phyloP scores from a whole-genome alignment of 2,888 invertebrate species.

The Cynaeus angustus region DNA sequence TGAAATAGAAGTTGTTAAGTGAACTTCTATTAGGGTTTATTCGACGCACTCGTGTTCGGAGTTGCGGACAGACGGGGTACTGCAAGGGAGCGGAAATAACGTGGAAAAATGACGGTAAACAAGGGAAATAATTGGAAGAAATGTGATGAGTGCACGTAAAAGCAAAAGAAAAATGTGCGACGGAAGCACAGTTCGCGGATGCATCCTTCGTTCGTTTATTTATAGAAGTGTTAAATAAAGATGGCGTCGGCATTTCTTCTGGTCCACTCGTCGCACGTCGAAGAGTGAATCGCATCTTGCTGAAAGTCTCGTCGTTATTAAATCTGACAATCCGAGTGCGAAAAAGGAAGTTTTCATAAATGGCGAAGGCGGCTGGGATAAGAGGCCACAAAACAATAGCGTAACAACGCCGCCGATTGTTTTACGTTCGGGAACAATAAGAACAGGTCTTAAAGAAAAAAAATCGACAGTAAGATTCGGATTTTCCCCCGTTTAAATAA shows the following conservation, averaged over 20 bases:
- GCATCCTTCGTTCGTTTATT: not conserved
- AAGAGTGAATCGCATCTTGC: not conserved
- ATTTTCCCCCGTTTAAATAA: constrained; percentile 25
- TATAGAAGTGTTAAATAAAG: constrained; percentile 1
- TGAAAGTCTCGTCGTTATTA: constrained; percentile 22
- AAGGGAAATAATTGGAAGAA: constrained; percentile 14
- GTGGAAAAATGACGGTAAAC: constrained; percentile 21
- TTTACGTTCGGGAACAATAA: not conserved
- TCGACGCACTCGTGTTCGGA: constrained; percentile 62
- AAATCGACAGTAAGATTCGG: not conserved
- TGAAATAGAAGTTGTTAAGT: constrained; percentile 70
- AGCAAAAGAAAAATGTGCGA: not conserved
- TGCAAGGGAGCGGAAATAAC: constrained; percentile 2
- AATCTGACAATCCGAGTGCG: constrained; percentile 29
- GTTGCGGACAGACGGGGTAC: constrained; percentile 22
- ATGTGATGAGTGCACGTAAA: constrained; percentile 1
- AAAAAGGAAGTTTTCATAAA: constrained; percentile 15
- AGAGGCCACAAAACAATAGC: not conserved
- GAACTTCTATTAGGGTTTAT: constrained; percentile 69
- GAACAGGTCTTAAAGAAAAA: too few species aligned
- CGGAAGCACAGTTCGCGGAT: not conserved
- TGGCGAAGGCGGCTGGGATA: constrained; percentile 12
- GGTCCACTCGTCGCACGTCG: not conserved
- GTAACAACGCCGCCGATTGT: constrained; percentile 3
- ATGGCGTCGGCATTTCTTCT: constrained; percentile 1